Conservation (phyloP, 1,140 invertebrate species). For the Drosophila nigromelanica region DNA sequence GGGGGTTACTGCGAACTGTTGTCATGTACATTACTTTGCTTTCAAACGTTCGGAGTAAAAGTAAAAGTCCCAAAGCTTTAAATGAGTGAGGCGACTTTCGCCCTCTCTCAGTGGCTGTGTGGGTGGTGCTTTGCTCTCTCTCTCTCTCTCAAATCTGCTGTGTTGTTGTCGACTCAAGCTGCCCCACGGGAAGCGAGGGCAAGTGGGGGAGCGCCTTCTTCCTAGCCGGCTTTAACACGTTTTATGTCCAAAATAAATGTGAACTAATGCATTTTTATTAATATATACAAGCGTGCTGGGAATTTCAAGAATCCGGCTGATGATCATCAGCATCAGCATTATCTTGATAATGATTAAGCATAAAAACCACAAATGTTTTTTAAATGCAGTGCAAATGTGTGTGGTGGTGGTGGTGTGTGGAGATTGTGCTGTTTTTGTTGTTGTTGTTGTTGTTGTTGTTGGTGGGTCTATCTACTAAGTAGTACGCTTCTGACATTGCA, state of each 20-base stretch:
- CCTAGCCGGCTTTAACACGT: slow-evolving; percentile 67
- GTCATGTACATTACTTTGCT: slow-evolving; percentile 80
- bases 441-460: not conserved
- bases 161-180: slow-evolving; percentile 39
- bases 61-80: slow-evolving; percentile 74
- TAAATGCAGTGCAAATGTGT: slow-evolving; percentile 80
- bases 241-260: slow-evolving; percentile 82
- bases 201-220: slow-evolving; percentile 39
- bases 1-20: slow-evolving; percentile 28
- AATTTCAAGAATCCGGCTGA: slow-evolving; percentile 52
- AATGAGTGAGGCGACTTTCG: slow-evolving; percentile 52
- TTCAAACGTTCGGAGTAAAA: slow-evolving; percentile 70
- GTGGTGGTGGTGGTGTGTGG: not conserved
- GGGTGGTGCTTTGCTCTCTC: not conserved
- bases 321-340: slow-evolving; percentile 32
- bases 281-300: slow-evolving; percentile 82
- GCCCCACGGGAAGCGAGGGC: slow-evolving; percentile 42
- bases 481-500: slow-evolving; percentile 46
- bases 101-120: slow-evolving; percentile 9
- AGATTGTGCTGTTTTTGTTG: slow-evolving; percentile 4
- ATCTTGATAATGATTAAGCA: slow-evolving; percentile 73
- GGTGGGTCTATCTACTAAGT: slow-evolving; percentile 48
- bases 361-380: slow-evolving; percentile 82
- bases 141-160: not conserved
- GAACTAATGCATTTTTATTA: slow-evolving; percentile 83